Evolutionary conservation across 1,140 invertebrate genomes (phyloP).

Genomic region (Ceratosolen solmsi): DNA sequence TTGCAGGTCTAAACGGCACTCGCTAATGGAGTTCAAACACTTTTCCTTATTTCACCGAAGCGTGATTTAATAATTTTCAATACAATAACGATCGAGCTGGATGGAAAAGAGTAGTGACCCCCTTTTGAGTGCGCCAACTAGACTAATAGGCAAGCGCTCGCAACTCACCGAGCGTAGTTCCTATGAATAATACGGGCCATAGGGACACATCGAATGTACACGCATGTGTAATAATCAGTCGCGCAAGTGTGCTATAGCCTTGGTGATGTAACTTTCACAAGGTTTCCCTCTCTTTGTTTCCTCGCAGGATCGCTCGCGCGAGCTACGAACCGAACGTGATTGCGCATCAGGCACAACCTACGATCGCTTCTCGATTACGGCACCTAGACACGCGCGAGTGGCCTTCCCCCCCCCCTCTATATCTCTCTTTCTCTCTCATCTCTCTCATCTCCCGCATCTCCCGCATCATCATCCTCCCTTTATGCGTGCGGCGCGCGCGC

Average conservation of each 20-base stretch:
- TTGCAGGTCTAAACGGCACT: neutral
- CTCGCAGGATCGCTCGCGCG: neutral
- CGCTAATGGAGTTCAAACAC: neutral
- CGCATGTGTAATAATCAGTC: slow-evolving; percentile 57
- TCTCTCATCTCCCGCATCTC: neutral
- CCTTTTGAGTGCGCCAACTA: neutral
- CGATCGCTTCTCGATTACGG: slow-evolving; percentile 39
- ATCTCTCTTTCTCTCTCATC: neutral
- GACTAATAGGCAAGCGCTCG: slow-evolving; percentile 15
- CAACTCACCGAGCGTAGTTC: slow-evolving; percentile 40
- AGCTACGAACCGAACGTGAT: slow-evolving; percentile 23
- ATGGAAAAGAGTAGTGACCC: neutral
- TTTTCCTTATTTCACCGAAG: neutral
- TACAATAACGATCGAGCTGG: neutral
- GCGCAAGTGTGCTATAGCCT: slow-evolving; percentile 54
- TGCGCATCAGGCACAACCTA: slow-evolving; percentile 37
- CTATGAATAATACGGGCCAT: slow-evolving; percentile 48
- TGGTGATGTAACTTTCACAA: slow-evolving; percentile 67
- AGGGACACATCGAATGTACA: slow-evolving; percentile 15
- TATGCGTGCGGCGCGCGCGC: neutral
- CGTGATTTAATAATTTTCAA: neutral
- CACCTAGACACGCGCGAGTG: slow-evolving; percentile 16
- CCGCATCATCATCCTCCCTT: no score
- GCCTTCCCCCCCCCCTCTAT: neutral
- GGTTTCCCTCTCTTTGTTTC: slow-evolving; percentile 57